phyloP scores from a whole-genome alignment of 1,140 invertebrate species.

The Hestina assimilis region DNA sequence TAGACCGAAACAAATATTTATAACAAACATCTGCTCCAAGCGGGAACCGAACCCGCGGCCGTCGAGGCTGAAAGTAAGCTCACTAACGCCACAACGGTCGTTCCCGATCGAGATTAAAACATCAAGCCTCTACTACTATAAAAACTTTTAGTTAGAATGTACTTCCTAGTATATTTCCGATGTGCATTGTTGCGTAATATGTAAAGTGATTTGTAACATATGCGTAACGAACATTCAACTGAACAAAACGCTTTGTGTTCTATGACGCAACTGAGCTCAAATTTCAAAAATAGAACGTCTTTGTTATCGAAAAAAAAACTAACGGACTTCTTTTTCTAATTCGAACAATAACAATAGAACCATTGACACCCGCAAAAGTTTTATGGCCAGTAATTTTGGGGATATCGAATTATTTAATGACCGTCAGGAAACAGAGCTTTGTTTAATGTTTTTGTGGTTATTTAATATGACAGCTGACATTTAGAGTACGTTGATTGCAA shows the following conservation, averaged over 20 bases:
- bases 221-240: slow-evolving; percentile 33
- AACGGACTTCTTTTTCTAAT: slow-evolving; percentile 35
- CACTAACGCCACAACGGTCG: too few species aligned
- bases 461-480: slow-evolving; percentile 26
- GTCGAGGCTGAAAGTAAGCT: too few species aligned
- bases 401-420: slow-evolving; percentile 47
- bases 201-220: slow-evolving; percentile 29
- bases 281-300: slow-evolving; percentile 68
- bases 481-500: slow-evolving; percentile 9
- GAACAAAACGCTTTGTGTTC: slow-evolving; percentile 38
- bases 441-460: slow-evolving; percentile 32
- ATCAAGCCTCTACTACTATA: too few species aligned
- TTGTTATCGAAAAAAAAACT: slow-evolving; percentile 50
- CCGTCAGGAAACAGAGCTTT: slow-evolving; percentile 37
- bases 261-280: slow-evolving; percentile 52
- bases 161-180: slow-evolving; percentile 6
- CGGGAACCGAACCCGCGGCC: too few species aligned
- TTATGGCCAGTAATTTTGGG: slow-evolving; percentile 43
- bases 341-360: slow-evolving; percentile 33
- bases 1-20: too few species aligned
- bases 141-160: not conserved
- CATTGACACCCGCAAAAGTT: slow-evolving; percentile 37
- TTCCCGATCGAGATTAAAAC: too few species aligned
- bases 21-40: too few species aligned
- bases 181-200: slow-evolving; percentile 17